Evolutionary conservation across 2,113 vertebrate species (phyloP), one percentile per base, ranked within the genome.

Genomic region (Hepsetus odoe): DNA sequence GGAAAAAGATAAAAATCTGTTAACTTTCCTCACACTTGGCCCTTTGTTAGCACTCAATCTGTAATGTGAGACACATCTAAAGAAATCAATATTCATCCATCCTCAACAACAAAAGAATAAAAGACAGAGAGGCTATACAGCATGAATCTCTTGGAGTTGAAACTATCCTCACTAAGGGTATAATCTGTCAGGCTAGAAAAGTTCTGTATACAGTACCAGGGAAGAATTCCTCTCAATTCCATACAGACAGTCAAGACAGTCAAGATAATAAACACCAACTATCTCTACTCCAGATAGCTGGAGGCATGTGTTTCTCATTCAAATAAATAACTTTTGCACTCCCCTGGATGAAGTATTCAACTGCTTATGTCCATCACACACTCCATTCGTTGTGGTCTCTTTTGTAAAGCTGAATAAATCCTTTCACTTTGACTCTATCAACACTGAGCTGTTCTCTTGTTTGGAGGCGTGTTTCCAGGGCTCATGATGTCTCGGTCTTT

Each of bases 61-160:
- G 18, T 79, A 85, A 85, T 51, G 42, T 42, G 44, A 86, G 53
- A 77, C 73, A 73, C 22, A 61, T 61, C 55, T 59, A 33, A 16
- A 32, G 35, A 14, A 73, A 78, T 78, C 66, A 16, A 81, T 78
- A 72, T 72, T 73, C 53, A 74, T 80, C 66, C 58, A 46, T 80
- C 72, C 61, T 80, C 74, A 75, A 53, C 44, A 70, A 68, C 33
- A 62, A n/a, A 66, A 71, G 28, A 53, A 70, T 53, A 30, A 13
- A 70, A 65, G 74, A 55, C 32, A 55, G 49, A 71, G 22, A 32
- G 64, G 72, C 64, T 49, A 49, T 62, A 16, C 72, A 26, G 51
- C 72, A 70, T 55, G 20, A 64, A 83, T 66, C 73, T 62, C 66
- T 53, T 33, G 8, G n/a, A 44, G 49, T 44, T 28, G 73, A 68